These are phyloP conservation scores for Speoplatyrhinus poulsoni DNA, from an alignment of 2,113 vertebrate species.

Conservation along the genomic window DNA sequence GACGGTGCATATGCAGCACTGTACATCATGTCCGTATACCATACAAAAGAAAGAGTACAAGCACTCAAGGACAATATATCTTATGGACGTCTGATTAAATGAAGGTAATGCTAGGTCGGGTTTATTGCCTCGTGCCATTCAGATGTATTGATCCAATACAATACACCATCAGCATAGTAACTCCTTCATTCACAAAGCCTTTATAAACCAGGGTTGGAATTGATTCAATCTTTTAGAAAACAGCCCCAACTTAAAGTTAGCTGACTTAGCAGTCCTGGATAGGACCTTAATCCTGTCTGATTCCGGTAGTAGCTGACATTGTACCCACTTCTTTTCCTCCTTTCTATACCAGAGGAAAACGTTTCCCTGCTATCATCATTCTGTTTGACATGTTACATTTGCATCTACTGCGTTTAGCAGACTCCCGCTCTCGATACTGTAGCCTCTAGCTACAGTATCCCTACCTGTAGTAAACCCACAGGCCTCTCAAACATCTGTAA, in stretches of 20 bases:
- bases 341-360: constrained; percentile 28
- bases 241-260: background rate
- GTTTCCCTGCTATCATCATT: constrained; percentile 37
- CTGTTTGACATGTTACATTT: constrained; percentile 30
- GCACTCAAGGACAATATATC: constrained; percentile 39
- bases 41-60: constrained; percentile 23
- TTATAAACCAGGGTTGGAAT: background rate
- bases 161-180: too few relatives aligned
- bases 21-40: constrained; percentile 36
- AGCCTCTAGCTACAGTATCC: too few relatives aligned
- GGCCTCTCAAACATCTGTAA: constrained; percentile 18
- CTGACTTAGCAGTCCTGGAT: constrained; percentile 30
- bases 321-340: constrained; percentile 24
- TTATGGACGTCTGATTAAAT: constrained; percentile 48
- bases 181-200: too few relatives aligned
- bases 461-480: too few relatives aligned
- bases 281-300: constrained; percentile 34
- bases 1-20: too few relatives aligned
- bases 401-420: background rate
- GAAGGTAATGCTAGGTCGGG: constrained; percentile 47
- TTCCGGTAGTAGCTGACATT: constrained; percentile 53
- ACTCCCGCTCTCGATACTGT: too few relatives aligned
- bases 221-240: constrained; percentile 12
- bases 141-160: constrained; percentile 56
- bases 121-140: constrained; percentile 43